Evolutionary conservation across 2,888 invertebrate species (phyloP).

Genomic region (Caenorhabditis doughertyi): DNA sequence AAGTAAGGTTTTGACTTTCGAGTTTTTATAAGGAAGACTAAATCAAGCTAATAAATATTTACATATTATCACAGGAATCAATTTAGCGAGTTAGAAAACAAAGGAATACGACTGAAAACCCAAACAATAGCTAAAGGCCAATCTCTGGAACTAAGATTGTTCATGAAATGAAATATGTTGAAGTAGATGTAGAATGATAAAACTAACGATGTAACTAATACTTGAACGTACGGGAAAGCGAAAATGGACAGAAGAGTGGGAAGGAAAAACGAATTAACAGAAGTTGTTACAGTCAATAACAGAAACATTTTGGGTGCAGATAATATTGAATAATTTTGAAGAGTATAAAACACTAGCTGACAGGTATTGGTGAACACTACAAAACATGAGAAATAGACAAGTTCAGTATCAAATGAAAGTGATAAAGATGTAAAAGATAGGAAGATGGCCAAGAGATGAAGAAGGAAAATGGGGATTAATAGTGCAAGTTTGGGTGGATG

Average conservation of each 20-base stretch:
- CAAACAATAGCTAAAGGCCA: conserved; percentile 24
- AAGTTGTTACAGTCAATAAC: neutral
- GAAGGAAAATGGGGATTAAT: neutral
- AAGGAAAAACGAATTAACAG: conserved; percentile 15
- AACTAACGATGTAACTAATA: conserved; percentile 14
- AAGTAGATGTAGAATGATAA: conserved; percentile 32
- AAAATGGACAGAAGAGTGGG: conserved; percentile 51
- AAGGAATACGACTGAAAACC: conserved; percentile 35
- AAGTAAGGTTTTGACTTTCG: neutral
- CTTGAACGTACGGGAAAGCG: conserved; percentile 40
- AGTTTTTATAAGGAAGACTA: neutral
- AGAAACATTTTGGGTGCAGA: conserved; percentile 2
- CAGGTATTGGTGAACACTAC: conserved; percentile 25
- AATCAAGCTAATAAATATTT: neutral
- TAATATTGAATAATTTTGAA: conserved; percentile 39
- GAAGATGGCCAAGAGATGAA: conserved; percentile 47
- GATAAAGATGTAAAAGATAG: conserved; percentile 37
- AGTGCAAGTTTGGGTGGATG: neutral
- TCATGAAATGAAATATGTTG: conserved; percentile 39
- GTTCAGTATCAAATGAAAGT: conserved; percentile 52
- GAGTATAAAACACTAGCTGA: conserved; percentile 33
- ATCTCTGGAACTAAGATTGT: conserved; percentile 6
- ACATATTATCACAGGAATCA: conserved; percentile 11
- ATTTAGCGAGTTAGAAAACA: neutral
- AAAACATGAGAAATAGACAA: conserved; percentile 50